Evolutionary conservation across 2,797 vertebrate genomes (phyloP).

Genomic region (Lacerta bilineata): DNA sequence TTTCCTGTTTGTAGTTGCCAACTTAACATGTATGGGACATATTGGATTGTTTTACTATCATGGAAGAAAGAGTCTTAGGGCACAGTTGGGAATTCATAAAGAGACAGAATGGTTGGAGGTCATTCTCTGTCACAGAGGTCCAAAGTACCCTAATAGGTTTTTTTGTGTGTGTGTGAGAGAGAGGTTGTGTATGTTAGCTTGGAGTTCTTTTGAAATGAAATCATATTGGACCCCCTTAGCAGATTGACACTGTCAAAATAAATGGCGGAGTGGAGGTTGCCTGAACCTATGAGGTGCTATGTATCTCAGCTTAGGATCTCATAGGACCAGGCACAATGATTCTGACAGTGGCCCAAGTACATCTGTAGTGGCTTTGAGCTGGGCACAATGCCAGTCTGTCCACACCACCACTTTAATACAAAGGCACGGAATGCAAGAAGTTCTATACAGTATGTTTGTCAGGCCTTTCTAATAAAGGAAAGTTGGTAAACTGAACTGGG

Average conservation of each 20-base stretch:
- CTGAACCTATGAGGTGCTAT: neutral
- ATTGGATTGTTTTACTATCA: neutral
- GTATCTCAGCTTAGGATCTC: neutral
- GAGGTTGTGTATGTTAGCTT: neutral
- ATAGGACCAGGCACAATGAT: neutral
- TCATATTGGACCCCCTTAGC: neutral
- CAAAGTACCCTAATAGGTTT: neutral
- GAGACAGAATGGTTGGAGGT: neutral
- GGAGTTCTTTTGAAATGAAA: neutral
- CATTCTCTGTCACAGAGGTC: neutral
- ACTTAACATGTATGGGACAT: neutral
- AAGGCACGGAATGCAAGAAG: neutral
- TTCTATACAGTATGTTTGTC: neutral
- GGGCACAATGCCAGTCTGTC: neutral
- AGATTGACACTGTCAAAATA: neutral
- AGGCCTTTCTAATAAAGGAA: neutral
- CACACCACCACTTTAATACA: neutral
- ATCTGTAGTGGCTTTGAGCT: neutral
- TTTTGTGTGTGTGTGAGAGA: neutral
- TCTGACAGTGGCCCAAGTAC: neutral
- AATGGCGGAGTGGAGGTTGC: neutral
- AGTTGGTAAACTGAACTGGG: neutral
- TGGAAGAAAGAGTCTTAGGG: neutral
- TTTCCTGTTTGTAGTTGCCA: neutral
- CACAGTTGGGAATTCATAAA: neutral